A percentile compares a stretch with the other conserved stretches of the same genome.
phyloP scores from a whole-genome alignment of 2,113 vertebrate species.

The Rhizomys pruinosus region DNA sequence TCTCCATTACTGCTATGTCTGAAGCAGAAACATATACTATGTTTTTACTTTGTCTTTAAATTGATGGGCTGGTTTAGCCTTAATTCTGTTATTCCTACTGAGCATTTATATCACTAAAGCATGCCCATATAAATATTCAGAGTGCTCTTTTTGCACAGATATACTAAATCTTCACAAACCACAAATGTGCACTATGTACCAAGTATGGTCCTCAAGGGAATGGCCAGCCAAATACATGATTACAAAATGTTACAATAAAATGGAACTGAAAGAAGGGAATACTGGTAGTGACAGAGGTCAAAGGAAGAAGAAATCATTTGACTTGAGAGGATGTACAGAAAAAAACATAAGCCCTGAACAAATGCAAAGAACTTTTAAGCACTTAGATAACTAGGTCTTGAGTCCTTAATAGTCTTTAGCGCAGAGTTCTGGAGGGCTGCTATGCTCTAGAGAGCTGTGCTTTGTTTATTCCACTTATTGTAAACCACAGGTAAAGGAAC shows the following conservation, averaged over 20 bases:
- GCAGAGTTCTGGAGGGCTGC: constrained; percentile 2
- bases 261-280: not conserved
- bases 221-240: not conserved
- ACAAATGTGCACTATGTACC: not conserved
- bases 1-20: not conserved
- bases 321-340: not conserved
- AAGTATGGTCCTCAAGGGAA: not conserved
- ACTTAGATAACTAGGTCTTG: constrained; percentile 61
- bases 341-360: not conserved
- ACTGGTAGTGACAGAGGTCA: not conserved
- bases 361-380: constrained; percentile 24
- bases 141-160: not conserved
- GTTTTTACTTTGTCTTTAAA: not conserved
- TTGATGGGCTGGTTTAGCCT: not conserved
- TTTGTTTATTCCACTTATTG: constrained; percentile 71
- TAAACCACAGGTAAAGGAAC: constrained; percentile 67
- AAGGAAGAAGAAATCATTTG: not conserved
- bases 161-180: not conserved
- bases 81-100: not conserved
- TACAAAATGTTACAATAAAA: not conserved
- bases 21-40: not conserved
- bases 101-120: not conserved
- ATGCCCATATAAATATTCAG: not conserved
- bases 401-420: constrained; percentile 48
- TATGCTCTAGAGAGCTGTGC: constrained; percentile 31